Evolutionary conservation across 1,140 invertebrate genomes (phyloP).

Genomic region (Littorina saxatilis): DNA sequence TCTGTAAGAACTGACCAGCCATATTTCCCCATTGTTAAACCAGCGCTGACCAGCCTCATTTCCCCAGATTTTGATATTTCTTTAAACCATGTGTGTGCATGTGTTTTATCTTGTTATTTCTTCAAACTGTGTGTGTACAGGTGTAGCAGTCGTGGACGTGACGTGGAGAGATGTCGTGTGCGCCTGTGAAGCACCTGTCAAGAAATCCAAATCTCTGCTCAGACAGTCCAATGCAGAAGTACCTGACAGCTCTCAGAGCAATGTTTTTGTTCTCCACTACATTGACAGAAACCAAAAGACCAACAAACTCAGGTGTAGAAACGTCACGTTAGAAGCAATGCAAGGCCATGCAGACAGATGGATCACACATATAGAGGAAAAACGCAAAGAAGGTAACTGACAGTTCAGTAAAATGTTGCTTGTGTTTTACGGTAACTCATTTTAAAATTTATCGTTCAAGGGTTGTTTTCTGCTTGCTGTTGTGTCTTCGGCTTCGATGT

Average conservation of each 20-base stretch:
- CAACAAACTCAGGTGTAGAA: constrained; percentile 21
- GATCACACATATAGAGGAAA: constrained; percentile 30
- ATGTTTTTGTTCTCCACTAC: constrained; percentile 12
- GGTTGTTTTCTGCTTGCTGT: not conserved
- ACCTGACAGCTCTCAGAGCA: too few relatives aligned
- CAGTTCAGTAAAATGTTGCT: not conserved
- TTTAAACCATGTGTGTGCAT: too few relatives aligned
- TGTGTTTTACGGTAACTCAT: not conserved
- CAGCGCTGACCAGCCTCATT: too few relatives aligned
- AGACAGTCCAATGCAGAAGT: not conserved
- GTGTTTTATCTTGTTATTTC: too few relatives aligned
- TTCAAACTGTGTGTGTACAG: constrained; percentile 2
- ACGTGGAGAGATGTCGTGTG: constrained; percentile 22
- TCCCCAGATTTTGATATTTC: too few relatives aligned
- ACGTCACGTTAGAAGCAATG: not conserved
- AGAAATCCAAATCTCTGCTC: constrained; percentile 2
- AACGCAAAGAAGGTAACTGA: constrained; percentile 18
- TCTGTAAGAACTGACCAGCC: too few relatives aligned
- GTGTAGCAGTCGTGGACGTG: not conserved
- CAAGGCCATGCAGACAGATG: not conserved
- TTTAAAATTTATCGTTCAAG: not conserved
- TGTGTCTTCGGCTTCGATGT: too few relatives aligned
- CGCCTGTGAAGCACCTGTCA: constrained; percentile 4
- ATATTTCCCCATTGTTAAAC: too few relatives aligned
- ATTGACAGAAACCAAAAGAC: not conserved